phyloP scores from a whole-genome alignment of 2,888 invertebrate genomes.

The Dioctria rufipes region DNA sequence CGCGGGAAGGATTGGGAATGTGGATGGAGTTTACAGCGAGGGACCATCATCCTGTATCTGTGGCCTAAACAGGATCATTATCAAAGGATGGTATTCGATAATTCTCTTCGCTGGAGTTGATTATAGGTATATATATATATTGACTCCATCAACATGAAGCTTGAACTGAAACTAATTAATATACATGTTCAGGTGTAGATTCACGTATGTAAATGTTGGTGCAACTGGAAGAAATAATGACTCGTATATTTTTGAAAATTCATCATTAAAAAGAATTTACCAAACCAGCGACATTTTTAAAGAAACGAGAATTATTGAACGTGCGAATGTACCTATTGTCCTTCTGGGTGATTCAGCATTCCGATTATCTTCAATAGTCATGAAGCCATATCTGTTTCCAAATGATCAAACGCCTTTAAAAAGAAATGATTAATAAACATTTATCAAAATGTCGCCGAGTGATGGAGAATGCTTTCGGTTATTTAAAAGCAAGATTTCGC shows the following conservation, averaged over 20 bases:
- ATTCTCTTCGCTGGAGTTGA: too few relatives aligned
- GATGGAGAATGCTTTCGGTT: conserved; percentile 45
- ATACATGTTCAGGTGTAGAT: too few relatives aligned
- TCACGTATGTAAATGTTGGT: not conserved
- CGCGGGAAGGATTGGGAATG: too few relatives aligned
- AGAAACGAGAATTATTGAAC: not conserved
- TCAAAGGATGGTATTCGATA: too few relatives aligned
- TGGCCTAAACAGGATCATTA: too few relatives aligned
- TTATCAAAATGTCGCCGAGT: conserved; percentile 46
- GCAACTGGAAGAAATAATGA: not conserved
- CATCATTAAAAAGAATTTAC: not conserved
- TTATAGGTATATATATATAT: too few relatives aligned
- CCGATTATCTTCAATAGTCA: conserved; percentile 27
- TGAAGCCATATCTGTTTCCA: conserved; percentile 35
- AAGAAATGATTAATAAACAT: conserved; percentile 33
- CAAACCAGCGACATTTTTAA: conserved; percentile 1
- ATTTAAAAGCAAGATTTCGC: conserved; percentile 43
- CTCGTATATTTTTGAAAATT: not conserved
- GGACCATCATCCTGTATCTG: too few relatives aligned
- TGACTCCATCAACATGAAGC: too few relatives aligned
- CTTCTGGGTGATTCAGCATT: conserved; percentile 46
- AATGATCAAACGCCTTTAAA: conserved; percentile 24
- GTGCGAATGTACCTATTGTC: not conserved
- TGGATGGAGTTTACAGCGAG: too few relatives aligned
- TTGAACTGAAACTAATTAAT: too few relatives aligned